Evolutionary conservation across 2,113 vertebrate genomes (phyloP), one percentile per base, ranked within the genome.

Genomic region (Daubentonia madagascariensis): DNA sequence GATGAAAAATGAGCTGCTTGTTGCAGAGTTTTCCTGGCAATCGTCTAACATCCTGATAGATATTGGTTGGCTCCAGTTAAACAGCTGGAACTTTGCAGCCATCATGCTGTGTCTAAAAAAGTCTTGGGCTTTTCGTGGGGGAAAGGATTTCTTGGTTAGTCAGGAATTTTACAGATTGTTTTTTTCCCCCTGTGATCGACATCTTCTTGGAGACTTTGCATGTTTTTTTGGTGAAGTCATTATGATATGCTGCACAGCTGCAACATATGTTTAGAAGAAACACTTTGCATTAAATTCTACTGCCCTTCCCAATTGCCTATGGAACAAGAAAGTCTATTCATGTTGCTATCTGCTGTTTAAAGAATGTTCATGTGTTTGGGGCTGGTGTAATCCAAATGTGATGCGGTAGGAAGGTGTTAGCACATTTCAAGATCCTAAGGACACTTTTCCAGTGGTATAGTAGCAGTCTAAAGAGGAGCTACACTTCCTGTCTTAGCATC

Each of bases 1-100:
- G 75, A 89, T 98, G 96, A 96, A 98, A 98, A 98, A 93, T 0
- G 0, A 98, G 97, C 96, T 9, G 16, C 48, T 59, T 12, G 5
- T 97, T 61, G 8, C 80, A 70, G 57, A 8, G 14, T 80, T 83
- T 97, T 95, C 91, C 96, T 76, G 72, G 96, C 92, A 61, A 25
- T 95, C 0, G 0, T 67, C 95, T 92, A 0, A 0, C 95, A 48
- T 95, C 94, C 93, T 92, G 91, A 96, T 40, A 59, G 96, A 94
- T 94, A 83, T 0, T 5, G 96, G 89, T 80, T 92, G 93, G 89
- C 63, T 93, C 65, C 54, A 67, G 85, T 91, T 95, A 92, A 92
- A 94, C 87, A 93, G 92, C 94, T 79, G 94, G 81, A 91, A 73
- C 22, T 54, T 85, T 16, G n/a, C 59, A 92, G 85, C 87, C 85